These are phyloP conservation scores for Ardeotis arabs DNA, from an alignment of 2,113 vertebrate species.

Conservation along the genomic window DNA sequence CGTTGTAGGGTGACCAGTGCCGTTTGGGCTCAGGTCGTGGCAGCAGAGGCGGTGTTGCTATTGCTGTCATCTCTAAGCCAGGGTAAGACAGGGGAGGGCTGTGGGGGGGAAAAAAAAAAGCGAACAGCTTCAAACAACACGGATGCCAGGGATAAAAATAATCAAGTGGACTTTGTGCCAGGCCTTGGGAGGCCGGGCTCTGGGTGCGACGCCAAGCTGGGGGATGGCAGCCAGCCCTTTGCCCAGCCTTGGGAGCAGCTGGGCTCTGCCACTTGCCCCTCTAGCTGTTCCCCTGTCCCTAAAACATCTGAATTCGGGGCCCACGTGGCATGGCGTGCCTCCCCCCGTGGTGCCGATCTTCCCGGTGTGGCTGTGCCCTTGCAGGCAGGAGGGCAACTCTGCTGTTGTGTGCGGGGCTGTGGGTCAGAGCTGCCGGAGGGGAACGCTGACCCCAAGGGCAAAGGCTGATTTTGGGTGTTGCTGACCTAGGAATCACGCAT, in stretches of 20 bases:
- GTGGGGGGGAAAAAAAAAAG: not conserved
- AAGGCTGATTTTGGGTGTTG: not conserved
- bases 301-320: fast-evolving
- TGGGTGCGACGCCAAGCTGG: not conserved
- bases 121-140: not conserved
- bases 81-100: not conserved
- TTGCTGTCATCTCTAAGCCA: not conserved
- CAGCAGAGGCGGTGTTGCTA: not conserved
- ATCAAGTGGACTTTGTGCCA: not conserved
- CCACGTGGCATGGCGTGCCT: too few species aligned
- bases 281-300: not conserved
- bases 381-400: not conserved
- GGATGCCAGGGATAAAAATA: conserved; percentile 39
- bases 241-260: not conserved
- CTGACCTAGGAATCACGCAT: fast-evolving
- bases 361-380: fast-evolving
- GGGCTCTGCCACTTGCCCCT: not conserved
- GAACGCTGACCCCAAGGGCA: not conserved
- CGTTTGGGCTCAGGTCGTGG: not conserved
- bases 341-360: not conserved
- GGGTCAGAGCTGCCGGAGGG: not conserved
- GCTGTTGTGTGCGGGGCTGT: fast-evolving
- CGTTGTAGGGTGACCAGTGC: not conserved
- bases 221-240: not conserved
- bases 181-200: not conserved